Evolutionary conservation across 2,888 invertebrate genomes (phyloP), one percentile per base, ranked within the genome.

Genomic region (Xestia sexstrigata): DNA sequence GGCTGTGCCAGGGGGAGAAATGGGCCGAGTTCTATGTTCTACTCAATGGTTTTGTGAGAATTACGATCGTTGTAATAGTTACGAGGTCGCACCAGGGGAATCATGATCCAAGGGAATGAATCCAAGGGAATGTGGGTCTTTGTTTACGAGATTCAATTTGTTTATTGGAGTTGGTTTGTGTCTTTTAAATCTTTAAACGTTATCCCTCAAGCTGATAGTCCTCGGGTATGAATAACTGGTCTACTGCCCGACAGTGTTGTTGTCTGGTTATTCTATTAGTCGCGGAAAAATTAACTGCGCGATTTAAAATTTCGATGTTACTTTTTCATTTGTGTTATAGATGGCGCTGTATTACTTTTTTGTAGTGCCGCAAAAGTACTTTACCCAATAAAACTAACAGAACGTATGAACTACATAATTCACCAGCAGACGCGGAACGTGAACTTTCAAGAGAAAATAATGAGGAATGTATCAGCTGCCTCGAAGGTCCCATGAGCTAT

Each of bases 81-180:
- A 62, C 60, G 62, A 58, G 71, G 76, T 66, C 72, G 17, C 45
- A 15, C 42, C 52, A 42, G 55, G 66, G 60, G 47, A 74, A 30
- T 67, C 49, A 55, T 26, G 66, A 66, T 83, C 62, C 52, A 82
- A 68, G 55, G 66, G 45, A 55, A 82, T 79, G 82, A n/a, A n/a
- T 83, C 62, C 52, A 82, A 68, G 55, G 66, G 45, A 55, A 82
- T 79, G 82, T 58, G 45, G 49, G 60, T 60, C 20, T 47, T 8
- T 67, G 35, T 80, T 80, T 74, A 45, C 58, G 69, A 60, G 15
- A 78, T 66, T 35, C 15, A 83, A 82, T 82, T 49, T 65, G 39
- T 47, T 58, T 69, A 11, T 74, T 52, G 4, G 35, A 17, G 17
- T 47, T 39, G 23, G 35, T 58, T 77, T 55, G 26, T 23, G 17